These are phyloP conservation scores for Parambassis ranga DNA, from an alignment of 2,797 vertebrate species.

Conservation along the genomic window DNA sequence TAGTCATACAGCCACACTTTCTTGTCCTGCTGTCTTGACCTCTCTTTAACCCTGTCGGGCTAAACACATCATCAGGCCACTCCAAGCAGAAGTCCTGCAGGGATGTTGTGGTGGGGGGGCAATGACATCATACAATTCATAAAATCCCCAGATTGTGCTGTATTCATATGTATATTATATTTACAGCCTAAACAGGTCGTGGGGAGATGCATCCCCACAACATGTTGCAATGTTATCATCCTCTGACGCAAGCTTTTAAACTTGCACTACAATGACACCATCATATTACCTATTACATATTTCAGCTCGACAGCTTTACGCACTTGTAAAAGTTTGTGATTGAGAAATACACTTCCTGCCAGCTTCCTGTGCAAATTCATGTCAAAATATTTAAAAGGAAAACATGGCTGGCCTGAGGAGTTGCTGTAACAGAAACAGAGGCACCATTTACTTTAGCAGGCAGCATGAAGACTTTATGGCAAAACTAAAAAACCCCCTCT, in stretches of 20 bases:
- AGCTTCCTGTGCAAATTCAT: conserved; percentile 52
- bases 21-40: conserved; percentile 10
- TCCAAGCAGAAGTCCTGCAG: conserved; percentile 18
- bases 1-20: not conserved
- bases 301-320: conserved; percentile 35
- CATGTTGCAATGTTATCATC: conserved; percentile 16
- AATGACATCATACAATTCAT: not conserved
- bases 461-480: not conserved
- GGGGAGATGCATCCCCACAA: not conserved
- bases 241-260: not conserved
- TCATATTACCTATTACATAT: conserved; percentile 1
- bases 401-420: not conserved
- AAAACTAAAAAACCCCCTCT: not conserved
- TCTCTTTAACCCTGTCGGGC: not conserved
- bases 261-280: not conserved
- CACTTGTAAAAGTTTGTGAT: conserved; percentile 62
- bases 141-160: conserved; percentile 11
- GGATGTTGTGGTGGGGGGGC: not conserved
- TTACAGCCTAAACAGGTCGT: not conserved
- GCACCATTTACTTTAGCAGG: not conserved
- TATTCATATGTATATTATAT: not conserved
- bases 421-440: not conserved
- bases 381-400: conserved; percentile 18
- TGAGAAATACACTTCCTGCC: conserved; percentile 73
- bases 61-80: not conserved